A percentile compares a stretch with the other conserved stretches of the same genome.
Conservation (phyloP, 2,888 invertebrate genomes). For the Leptinotarsa peninsularis region DNA sequence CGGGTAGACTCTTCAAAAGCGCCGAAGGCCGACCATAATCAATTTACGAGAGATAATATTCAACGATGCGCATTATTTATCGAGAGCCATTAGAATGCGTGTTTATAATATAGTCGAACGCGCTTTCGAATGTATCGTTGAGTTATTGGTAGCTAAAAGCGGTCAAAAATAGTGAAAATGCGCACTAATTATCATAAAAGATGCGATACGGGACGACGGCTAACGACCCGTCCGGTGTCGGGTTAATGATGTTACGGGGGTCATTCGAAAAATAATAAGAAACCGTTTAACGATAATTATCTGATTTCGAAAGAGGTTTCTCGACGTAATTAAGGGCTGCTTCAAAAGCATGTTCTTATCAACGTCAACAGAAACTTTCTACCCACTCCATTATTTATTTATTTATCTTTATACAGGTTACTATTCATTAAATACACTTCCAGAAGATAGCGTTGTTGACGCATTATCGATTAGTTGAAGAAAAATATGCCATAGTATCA, state of each 20-base stretch:
- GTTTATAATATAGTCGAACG: constrained; percentile 20
- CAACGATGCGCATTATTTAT: constrained; percentile 20
- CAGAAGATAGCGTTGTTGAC: too few relatives aligned
- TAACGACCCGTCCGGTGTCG: background rate
- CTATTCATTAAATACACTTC: too few relatives aligned
- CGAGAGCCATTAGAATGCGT: constrained; percentile 18
- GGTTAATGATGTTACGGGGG: constrained; percentile 12
- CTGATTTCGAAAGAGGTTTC: background rate
- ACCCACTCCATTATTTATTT: too few relatives aligned
- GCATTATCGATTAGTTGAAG: too few relatives aligned
- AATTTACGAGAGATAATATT: constrained; percentile 21
- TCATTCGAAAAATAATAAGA: background rate
- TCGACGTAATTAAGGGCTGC: background rate
- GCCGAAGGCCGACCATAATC: constrained; percentile 12
- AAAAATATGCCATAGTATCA: too few relatives aligned
- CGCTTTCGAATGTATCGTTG: constrained; percentile 13
- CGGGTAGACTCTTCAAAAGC: background rate
- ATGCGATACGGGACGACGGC: constrained; percentile 4
- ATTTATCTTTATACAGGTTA: too few relatives aligned
- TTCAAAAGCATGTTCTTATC: too few relatives aligned
- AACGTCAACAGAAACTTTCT: too few relatives aligned
- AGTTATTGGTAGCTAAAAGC: constrained; percentile 22
- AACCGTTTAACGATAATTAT: background rate
- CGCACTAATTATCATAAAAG: constrained; percentile 19
- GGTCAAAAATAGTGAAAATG: constrained; percentile 21